Base-by-base conservation (phyloP, 2,797 vertebrate genomes). In the Protosalanx chinensis region DNA sequence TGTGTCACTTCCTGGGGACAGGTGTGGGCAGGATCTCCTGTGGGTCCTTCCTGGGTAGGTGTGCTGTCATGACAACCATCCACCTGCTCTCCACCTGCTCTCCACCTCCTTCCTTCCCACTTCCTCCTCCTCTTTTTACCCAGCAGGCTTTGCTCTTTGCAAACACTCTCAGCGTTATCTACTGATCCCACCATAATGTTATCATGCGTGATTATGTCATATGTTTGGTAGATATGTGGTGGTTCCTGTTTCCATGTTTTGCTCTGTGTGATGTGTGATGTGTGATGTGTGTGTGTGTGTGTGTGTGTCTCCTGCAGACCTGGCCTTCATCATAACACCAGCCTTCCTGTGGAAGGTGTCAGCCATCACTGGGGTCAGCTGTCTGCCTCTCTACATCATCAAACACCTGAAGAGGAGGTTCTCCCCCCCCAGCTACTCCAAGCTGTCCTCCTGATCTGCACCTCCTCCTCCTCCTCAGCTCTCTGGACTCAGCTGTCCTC, bases 261-360 rank as follows among this genome's bases (percentile, higher is more conserved):
- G 15, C 51, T 27, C 23, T 27, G 23, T 27, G 6, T 16, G 18
- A 27, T n/a, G 18, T 33, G 32, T 1, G 64, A 2, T 32, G 27
- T 3, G 70, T 66, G 71, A 8, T 33, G 32, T 1, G 64, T 65
- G 70, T 58, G 74, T 32, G 1, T 51, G 35, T 51, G 12, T 51
- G 13, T 51, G 49, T 51, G 12, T 51, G 35, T 1, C 35, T 37
- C 79, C 20, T 51, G 7, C 92, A 99, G 98, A 99, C 87, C 80
- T 94, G 81, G 91, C 94, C 70, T 99, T 97, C 89, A 98, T 99
- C 92, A 94, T 92, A 3, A 98, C 96, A 0, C 81, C 91, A 92
- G 91, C 95, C 87, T 99, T 99, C 91, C 86, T 98, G 86, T 99
- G 98, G 97, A 99, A 99, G 91, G 97, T 99, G 87, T 96, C 92